phyloP scores from a whole-genome alignment of 2,888 invertebrate species.

The Chalcis sispes region DNA sequence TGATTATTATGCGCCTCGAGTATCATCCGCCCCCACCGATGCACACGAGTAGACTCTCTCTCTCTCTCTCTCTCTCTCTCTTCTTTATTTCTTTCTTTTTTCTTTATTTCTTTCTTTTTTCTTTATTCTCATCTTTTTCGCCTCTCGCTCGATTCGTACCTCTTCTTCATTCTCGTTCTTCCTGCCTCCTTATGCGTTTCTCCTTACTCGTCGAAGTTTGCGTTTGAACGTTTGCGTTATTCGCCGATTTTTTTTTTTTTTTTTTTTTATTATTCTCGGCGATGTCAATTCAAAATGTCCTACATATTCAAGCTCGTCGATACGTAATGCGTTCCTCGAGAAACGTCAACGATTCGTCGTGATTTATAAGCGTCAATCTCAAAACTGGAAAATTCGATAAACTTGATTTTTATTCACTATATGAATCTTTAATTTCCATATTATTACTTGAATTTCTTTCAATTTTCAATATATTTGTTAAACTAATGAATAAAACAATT shows the following conservation, averaged over 20 bases:
- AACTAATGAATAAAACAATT: no score
- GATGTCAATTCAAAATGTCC: slow-evolving; percentile 64
- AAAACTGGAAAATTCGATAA: background rate
- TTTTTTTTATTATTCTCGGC: no score
- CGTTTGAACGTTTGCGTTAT: background rate
- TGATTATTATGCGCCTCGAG: slow-evolving; percentile 71
- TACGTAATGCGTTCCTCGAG: slow-evolving; percentile 63
- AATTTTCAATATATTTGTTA: no score
- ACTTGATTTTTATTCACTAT: background rate
- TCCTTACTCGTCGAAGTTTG: no score
- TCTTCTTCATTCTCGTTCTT: background rate
- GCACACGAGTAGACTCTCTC: slow-evolving; percentile 17
- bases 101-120: slow-evolving; percentile 6
- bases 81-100: slow-evolving; percentile 7
- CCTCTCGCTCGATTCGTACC: background rate
- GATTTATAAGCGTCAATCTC: background rate
- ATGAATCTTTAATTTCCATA: no score
- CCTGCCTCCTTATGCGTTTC: no score
- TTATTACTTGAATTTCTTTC: no score
- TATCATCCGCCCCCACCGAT: slow-evolving; percentile 58
- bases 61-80: background rate
- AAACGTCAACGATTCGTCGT: slow-evolving; percentile 56
- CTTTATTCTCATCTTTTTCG: slow-evolving; percentile 2
- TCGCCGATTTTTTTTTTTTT: slow-evolving; percentile 27
- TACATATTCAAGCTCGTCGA: slow-evolving; percentile 73